Evolutionary conservation across 1,140 invertebrate species (phyloP).

Genomic region (Harpegnathos saltator): DNA sequence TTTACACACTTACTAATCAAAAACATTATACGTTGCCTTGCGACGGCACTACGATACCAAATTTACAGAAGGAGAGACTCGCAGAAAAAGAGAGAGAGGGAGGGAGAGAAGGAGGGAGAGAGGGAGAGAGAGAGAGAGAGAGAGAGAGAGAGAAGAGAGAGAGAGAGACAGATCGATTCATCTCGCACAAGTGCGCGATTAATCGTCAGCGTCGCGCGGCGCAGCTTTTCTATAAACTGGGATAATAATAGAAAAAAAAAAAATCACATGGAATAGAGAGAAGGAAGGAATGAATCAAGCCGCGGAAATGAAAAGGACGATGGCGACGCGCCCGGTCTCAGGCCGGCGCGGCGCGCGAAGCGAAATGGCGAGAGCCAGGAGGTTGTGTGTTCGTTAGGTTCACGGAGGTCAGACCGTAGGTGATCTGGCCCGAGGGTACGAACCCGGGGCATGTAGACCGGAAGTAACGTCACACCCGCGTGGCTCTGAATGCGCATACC

Average conservation of each 20-base stretch:
- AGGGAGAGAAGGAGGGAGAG: too few relatives aligned
- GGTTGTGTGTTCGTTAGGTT: constrained; percentile 71
- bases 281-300: neutral
- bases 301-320: constrained; percentile 10
- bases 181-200: too few relatives aligned
- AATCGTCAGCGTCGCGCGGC: too few relatives aligned
- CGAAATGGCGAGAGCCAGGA: constrained; percentile 57
- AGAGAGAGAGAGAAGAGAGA: too few relatives aligned
- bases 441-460: constrained; percentile 84
- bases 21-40: too few relatives aligned
- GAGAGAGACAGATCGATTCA: too few relatives aligned
- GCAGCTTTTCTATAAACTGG: too few relatives aligned
- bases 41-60: too few relatives aligned
- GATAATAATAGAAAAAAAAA: neutral
- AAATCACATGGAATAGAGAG: constrained; percentile 11
- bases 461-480: constrained; percentile 86
- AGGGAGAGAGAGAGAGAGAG: too few relatives aligned
- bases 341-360: constrained; percentile 21
- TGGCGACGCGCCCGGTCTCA: constrained; percentile 8
- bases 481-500: constrained; percentile 87
- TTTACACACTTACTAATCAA: too few relatives aligned
- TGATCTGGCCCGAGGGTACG: constrained; percentile 79
- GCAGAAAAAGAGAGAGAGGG: too few relatives aligned
- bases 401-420: constrained; percentile 76
- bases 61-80: too few relatives aligned